Evolutionary conservation across 2,113 vertebrate species (phyloP).

Genomic region (Plotosus lineatus): DNA sequence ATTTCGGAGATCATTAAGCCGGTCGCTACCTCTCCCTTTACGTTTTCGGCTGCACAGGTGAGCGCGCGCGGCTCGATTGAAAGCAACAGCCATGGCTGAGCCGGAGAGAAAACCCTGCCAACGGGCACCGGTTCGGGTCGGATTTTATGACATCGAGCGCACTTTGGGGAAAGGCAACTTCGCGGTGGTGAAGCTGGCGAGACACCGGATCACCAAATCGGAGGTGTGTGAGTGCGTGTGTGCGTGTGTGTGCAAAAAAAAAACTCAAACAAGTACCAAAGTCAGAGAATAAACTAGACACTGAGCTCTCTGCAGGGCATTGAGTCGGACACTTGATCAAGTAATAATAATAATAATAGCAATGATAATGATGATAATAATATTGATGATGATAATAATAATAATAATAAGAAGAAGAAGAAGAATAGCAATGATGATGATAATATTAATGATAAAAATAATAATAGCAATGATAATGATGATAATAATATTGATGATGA

Average conservation of each 20-base stretch:
- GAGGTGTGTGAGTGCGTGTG: conserved; percentile 76
- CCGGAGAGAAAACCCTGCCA: conserved; percentile 81
- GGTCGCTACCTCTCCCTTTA: conserved; percentile 6
- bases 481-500: too few relatives aligned
- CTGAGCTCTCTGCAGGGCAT: background rate
- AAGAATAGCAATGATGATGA: too few relatives aligned
- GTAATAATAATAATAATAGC: background rate
- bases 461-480: too few relatives aligned
- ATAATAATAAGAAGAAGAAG: too few relatives aligned
- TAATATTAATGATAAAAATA: too few relatives aligned
- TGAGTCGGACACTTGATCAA: background rate
- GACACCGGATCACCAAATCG: conserved; percentile 95
- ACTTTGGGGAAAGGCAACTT: conserved; percentile 96
- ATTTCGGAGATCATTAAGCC: background rate
- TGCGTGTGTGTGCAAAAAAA: background rate
- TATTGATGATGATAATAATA: too few relatives aligned
- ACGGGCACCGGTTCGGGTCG: conserved; percentile 88
- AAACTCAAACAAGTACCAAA: background rate
- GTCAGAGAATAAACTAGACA: background rate
- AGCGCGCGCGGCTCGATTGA: conserved; percentile 54
- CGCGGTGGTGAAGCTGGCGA: conserved; percentile 93
- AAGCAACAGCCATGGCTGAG: conserved; percentile 92
- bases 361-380: too few relatives aligned
- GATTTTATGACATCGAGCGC: conserved; percentile 96
- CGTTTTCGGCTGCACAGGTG: conserved; percentile 63